Conservation (phyloP, 2,113 vertebrate species). For the Arvicanthis niloticus region DNA sequence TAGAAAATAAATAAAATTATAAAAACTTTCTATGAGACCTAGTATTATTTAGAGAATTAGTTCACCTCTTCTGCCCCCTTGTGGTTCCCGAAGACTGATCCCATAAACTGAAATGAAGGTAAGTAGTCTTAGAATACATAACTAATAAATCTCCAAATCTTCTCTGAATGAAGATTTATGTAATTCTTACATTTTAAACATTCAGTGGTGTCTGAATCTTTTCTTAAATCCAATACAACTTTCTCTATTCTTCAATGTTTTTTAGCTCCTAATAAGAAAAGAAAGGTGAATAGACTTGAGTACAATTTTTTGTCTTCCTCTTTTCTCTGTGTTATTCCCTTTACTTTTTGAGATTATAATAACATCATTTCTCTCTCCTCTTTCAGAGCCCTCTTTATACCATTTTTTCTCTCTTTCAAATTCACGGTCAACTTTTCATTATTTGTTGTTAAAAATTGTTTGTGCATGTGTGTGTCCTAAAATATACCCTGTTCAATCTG, state of each 20-base stretch:
- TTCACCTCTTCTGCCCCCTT: slow-evolving; percentile 17
- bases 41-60: background rate
- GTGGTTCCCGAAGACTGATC: background rate
- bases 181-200: background rate
- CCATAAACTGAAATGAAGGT: background rate
- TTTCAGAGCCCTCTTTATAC: background rate
- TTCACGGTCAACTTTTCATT: background rate
- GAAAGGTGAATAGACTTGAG: background rate
- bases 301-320: background rate
- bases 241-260: background rate
- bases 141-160: background rate
- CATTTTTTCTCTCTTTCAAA: background rate
- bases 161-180: slow-evolving; percentile 6
- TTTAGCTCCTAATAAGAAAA: background rate
- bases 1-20: background rate
- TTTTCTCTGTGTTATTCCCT: background rate
- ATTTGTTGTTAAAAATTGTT: background rate
- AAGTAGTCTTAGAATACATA: background rate
- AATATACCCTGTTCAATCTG: background rate
- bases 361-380: background rate
- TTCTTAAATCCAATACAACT: background rate
- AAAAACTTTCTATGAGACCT: background rate
- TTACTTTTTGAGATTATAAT: background rate
- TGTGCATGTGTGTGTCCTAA: background rate
- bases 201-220: background rate